Percentiles rank a stretch among this genome's conserved stretches.
Evolutionary conservation across 2,113 vertebrate genomes (phyloP).

Genomic region (Pterophyllum scalare): DNA sequence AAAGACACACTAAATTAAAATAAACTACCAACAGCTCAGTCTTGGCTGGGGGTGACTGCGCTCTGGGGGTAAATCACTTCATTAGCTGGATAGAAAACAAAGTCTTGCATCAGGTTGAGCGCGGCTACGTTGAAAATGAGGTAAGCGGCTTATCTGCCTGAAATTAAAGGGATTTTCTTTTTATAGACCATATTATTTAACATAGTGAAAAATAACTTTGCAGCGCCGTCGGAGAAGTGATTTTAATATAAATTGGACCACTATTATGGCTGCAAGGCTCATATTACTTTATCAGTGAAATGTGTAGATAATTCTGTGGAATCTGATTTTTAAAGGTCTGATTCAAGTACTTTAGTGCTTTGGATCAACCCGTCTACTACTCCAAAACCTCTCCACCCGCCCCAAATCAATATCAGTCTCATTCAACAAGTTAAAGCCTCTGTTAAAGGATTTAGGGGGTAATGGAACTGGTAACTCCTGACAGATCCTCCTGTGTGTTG

Average conservation of each 20-base stretch:
- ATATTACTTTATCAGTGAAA: constrained; percentile 5
- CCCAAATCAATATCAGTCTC: constrained; percentile 76
- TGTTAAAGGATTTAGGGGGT: constrained; percentile 74
- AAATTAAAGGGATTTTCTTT: constrained; percentile 55
- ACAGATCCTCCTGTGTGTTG: constrained; percentile 67
- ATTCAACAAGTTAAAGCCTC: constrained; percentile 75
- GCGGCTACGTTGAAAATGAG: constrained; percentile 28
- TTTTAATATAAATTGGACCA: constrained; percentile 28
- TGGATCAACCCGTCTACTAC: constrained; percentile 44
- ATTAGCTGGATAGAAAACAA: constrained; percentile 43
- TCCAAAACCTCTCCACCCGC: constrained; percentile 34
- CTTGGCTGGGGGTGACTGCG: constrained; percentile 16
- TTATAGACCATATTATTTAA: constrained; percentile 33
- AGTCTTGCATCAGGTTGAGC: constrained; percentile 36
- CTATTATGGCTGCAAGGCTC: not conserved
- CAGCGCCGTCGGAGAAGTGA: constrained; percentile 12
- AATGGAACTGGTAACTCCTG: constrained; percentile 74
- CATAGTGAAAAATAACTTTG: constrained; percentile 31
- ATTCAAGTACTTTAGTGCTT: constrained; percentile 39
- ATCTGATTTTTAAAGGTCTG: constrained; percentile 31
- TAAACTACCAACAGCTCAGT: not conserved
- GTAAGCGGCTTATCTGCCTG: constrained; percentile 56
- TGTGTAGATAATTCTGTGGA: constrained; percentile 20
- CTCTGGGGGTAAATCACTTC: constrained; percentile 47
- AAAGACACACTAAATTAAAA: not conserved